Evolutionary conservation across 2,113 vertebrate species (phyloP), one percentile per base, ranked within the genome.

Genomic region (Hoplias malabaricus): DNA sequence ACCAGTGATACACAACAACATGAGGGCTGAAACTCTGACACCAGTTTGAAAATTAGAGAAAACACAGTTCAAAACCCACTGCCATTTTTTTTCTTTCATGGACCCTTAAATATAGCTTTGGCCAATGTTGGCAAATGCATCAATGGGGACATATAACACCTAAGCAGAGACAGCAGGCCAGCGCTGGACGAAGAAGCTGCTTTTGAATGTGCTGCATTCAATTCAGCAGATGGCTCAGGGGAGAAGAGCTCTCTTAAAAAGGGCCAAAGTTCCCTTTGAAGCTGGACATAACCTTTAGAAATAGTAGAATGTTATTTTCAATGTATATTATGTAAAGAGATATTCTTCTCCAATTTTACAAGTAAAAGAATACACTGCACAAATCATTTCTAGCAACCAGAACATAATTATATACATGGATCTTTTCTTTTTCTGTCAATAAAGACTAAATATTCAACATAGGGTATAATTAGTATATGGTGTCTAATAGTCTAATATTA

Each of bases 71-170:
- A 54, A 62, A 0, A 16, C 56, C 48, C 67, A 68, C 70, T 76
- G n/a, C 21, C 36, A 76, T 62, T 72, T 75, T 65, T 57, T 36
- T 40, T 66, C 53, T 12, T 50, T 43, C 57, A 82, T 34, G 81
- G 53, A 50, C 5, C 9, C 16, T 61, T 75, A 77, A 19, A 68
- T 77, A 54, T 53, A 69, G 62, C 21, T 10, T 38, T 62, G 23
- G 19, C 46, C 5, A 40, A 63, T 38, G 34, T 62, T 21, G 9
- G 59, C 54, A 36, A 21, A 13, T 34, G 40, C 29, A 8, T 27
- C 34, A 67, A n/a, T 21, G 42, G 43, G 36, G 34, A 29, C 25
- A 56, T 27, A 48, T n/a, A 72, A 57, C 25, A 19, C 27, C 43
- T 23, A 27, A 38, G 23, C 14, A 61, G 53, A 69, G 67, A 69